Conservation (phyloP, 1,140 invertebrate species). For the Popillia japonica region DNA sequence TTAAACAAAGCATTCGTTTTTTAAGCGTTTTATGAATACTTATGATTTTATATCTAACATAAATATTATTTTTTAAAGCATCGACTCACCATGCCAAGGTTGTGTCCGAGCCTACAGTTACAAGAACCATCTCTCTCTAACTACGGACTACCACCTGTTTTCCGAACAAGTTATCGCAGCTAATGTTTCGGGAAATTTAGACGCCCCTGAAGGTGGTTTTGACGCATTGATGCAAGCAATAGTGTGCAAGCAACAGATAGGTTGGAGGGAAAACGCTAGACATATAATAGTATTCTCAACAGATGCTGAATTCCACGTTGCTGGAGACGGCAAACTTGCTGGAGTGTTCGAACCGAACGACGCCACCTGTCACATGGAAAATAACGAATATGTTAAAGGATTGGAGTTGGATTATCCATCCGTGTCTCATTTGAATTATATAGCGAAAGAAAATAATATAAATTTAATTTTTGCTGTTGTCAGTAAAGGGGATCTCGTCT, state of each 20-base stretch:
- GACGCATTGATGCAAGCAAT: conserved; percentile 67
- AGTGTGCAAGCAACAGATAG: conserved; percentile 53
- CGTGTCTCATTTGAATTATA: conserved; percentile 86
- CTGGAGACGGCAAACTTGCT: conserved; percentile 72
- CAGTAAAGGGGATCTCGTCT: conserved; percentile 66
- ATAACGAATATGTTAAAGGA: conserved; percentile 81
- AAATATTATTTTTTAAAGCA: background rate
- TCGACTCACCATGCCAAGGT: background rate
- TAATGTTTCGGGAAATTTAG: conserved; percentile 64
- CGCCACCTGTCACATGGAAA: conserved; percentile 81
- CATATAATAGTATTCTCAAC: conserved; percentile 53
- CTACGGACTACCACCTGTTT: conserved; percentile 67
- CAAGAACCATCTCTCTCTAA: conserved; percentile 73
- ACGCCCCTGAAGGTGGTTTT: conserved; percentile 67
- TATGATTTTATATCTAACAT: too few species aligned
- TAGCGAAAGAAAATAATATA: conserved; percentile 88
- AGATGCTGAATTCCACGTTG: conserved; percentile 55
- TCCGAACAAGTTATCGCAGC: conserved; percentile 68
- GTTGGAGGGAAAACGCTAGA: conserved; percentile 50
- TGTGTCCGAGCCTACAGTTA: conserved; percentile 76
- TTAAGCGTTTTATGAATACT: too few species aligned
- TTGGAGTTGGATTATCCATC: conserved; percentile 95
- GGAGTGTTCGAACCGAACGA: conserved; percentile 95
- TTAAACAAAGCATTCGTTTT: too few species aligned
- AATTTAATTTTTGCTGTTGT: conserved; percentile 99